phyloP scores from a whole-genome alignment of 2,113 vertebrate genomes.

The Choloepus hoffmanni region DNA sequence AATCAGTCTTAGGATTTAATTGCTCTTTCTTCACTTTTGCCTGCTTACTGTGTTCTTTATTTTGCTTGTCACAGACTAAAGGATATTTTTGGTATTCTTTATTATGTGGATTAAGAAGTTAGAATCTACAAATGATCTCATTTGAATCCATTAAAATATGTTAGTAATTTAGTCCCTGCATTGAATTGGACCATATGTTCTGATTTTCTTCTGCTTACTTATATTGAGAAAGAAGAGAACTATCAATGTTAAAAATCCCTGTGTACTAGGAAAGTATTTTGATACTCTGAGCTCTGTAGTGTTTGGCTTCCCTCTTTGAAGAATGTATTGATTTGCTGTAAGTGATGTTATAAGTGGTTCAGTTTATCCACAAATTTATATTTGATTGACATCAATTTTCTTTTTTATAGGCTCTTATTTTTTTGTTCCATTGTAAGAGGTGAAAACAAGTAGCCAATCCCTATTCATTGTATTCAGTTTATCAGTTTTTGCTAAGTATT shows the following conservation, averaged over 20 bases:
- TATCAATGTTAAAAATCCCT: background rate
- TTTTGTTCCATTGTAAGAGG: background rate
- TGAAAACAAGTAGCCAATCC: background rate
- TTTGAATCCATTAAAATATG: constrained; percentile 42
- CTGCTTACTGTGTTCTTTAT: constrained; percentile 8
- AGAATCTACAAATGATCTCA: constrained; percentile 15
- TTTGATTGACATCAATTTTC: background rate
- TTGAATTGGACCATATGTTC: background rate
- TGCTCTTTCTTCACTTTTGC: background rate
- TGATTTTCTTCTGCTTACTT: background rate
- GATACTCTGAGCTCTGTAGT: background rate
- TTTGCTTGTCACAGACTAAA: background rate
- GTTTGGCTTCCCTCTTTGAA: background rate
- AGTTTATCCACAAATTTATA: background rate
- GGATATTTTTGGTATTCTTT: constrained; percentile 22
- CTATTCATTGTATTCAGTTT: background rate
- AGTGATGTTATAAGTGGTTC: background rate
- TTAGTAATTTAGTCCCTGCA: background rate
- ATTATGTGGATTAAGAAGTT: background rate
- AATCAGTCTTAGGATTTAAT: background rate
- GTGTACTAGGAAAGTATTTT: background rate
- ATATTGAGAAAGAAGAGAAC: background rate
- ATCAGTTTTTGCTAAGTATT: background rate
- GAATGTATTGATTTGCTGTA: background rate
- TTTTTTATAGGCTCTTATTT: background rate